Base-by-base conservation (phyloP, 1,140 invertebrate species). In the Penaeus chinensis region DNA sequence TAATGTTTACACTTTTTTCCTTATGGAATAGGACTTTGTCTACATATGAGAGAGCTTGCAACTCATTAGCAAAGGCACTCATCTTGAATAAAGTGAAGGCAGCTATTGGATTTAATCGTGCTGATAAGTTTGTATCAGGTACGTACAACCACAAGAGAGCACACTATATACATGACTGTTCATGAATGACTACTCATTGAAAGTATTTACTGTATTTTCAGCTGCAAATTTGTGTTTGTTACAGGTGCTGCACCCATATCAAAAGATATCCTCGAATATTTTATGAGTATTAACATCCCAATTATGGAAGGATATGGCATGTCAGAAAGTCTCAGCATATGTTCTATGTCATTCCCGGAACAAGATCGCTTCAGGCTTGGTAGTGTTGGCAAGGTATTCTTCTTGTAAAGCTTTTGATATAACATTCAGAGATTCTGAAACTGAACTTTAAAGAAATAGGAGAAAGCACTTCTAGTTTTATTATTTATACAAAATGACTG, bases 251-350 rank as follows among this genome's bases (percentile, higher is more conserved):
- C 98, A 2, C 97, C 97, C 0, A 94, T 98, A 20, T 95, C 95
- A 3, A 93, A 93, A 0, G 96, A 98, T 32, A 93, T 97, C 8
- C 95, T 98, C 91, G 95, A 96, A 89, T 98, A 96, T 92, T 98
- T 99, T 91, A 91, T 96, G 90, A 96, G 96, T 77, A 92, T 98
- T 3, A 96, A 98, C 91, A 96, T 98, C 63, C 94, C 95, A 0
- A 93, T 90, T 32, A 84, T 81, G 77, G 89, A 90, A 81, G 87
- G 81, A 27, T 90, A 90, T 69, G 89, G 89, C 5, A 42, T 90
- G 54, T 90, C 89, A 54, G 89, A 90, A 69, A 87, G 88, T 81
- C 61, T 90, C 54, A 89, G 88, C 82, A 42, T 90, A 27, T 76
- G 81, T 71, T 84, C 89, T 32, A 71, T 90, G 61, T 32, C 22